phyloP scores from a whole-genome alignment of 2,888 invertebrate genomes.

The Luffia ferchaultella region DNA sequence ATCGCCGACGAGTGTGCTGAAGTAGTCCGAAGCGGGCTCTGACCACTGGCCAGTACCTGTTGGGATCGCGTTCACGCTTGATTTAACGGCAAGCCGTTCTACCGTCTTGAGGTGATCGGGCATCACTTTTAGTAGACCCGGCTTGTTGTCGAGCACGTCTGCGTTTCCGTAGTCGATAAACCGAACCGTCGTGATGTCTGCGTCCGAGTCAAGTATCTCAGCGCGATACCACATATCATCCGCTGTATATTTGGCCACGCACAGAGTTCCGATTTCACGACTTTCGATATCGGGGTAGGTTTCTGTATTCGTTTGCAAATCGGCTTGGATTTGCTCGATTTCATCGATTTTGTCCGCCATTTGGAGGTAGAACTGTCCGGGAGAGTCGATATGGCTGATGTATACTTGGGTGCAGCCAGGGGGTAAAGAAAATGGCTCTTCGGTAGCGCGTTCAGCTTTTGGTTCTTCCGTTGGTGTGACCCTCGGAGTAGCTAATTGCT shows the following conservation, averaged over 20 bases:
- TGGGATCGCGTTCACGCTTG: constrained; percentile 74
- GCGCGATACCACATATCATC: constrained; percentile 95
- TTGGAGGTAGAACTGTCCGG: constrained; percentile 80
- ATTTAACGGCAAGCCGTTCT: constrained; percentile 67
- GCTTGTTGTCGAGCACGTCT: constrained; percentile 73
- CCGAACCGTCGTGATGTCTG: constrained; percentile 77
- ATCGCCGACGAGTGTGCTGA: constrained; percentile 54
- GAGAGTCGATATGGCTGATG: constrained; percentile 78
- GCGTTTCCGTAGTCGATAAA: constrained; percentile 85
- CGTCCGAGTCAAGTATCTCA: constrained; percentile 80
- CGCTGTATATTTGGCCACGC: constrained; percentile 81
- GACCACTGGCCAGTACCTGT: constrained; percentile 72
- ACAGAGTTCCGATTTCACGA: constrained; percentile 69
- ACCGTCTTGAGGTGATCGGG: constrained; percentile 64
- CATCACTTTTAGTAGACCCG: constrained; percentile 67
- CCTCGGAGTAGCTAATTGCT: constrained; percentile 42
- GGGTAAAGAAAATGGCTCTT: constrained; percentile 38
- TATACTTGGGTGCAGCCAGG: constrained; percentile 53
- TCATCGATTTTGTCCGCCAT: constrained; percentile 61
- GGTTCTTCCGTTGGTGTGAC: constrained; percentile 22
- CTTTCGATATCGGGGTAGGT: constrained; percentile 60
- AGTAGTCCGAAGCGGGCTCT: constrained; percentile 67
- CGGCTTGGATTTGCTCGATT: constrained; percentile 69
- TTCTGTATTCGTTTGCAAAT: constrained; percentile 67
- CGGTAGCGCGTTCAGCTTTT: constrained; percentile 20